Evolutionary conservation across 2,797 vertebrate genomes (phyloP).

Genomic region (Dryobates pubescens): DNA sequence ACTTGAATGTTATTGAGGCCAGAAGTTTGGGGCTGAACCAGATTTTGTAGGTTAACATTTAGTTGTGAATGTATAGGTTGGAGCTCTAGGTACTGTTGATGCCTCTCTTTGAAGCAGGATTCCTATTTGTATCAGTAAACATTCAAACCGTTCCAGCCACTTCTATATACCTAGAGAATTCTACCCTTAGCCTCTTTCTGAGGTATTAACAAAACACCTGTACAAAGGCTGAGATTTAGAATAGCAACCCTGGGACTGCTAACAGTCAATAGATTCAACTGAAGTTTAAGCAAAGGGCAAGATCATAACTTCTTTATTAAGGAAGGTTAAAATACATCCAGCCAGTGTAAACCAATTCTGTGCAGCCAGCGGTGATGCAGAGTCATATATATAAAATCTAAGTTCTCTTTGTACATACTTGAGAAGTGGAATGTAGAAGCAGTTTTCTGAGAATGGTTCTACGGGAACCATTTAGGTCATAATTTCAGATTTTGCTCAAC

Average conservation of each 20-base stretch:
- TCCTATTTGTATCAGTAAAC: neutral
- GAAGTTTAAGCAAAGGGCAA: neutral
- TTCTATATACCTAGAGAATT: accelerated
- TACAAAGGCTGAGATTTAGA: neutral
- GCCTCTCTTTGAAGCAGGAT: neutral
- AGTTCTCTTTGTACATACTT: neutral
- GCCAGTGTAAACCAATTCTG: accelerated
- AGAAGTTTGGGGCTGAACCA: neutral
- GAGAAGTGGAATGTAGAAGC: neutral
- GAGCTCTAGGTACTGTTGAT: neutral
- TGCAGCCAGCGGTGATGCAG: neutral
- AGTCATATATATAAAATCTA: neutral
- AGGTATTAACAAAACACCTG: neutral
- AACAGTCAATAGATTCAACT: neutral
- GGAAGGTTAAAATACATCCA: neutral
- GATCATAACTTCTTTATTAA: neutral
- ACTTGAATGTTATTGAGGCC: neutral
- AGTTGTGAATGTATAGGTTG: neutral
- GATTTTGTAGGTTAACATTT: neutral
- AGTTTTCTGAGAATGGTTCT: neutral
- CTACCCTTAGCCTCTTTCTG: neutral
- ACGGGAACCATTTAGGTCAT: neutral
- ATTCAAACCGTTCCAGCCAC: neutral
- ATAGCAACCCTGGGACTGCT: accelerated
- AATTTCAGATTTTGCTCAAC: neutral